phyloP scores from a whole-genome alignment of 2,797 vertebrate species.

The Epinephelus awoara region DNA sequence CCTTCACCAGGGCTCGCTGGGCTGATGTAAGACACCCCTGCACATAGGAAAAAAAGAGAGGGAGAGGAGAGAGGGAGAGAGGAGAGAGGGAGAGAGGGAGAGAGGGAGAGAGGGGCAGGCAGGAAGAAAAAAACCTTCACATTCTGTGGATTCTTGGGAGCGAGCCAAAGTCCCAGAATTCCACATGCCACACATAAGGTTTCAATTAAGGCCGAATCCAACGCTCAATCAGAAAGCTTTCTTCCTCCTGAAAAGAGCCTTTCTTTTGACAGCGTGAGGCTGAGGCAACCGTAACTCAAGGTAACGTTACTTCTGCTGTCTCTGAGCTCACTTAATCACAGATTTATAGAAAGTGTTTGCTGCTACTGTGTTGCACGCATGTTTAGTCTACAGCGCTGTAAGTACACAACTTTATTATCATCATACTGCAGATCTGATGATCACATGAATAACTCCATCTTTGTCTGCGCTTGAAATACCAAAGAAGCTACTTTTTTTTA shows the following conservation, averaged over 20 bases:
- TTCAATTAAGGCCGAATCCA: conserved; percentile 93
- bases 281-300: conserved; percentile 84
- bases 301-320: conserved; percentile 66
- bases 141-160: conserved; percentile 97
- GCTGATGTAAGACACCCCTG: conserved; percentile 97
- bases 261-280: conserved; percentile 86
- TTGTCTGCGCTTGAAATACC: background rate
- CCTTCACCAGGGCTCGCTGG: conserved; percentile 75
- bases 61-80: conserved; percentile 32
- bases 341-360: conserved; percentile 1
- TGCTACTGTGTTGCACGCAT: background rate
- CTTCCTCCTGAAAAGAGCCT: conserved; percentile 80
- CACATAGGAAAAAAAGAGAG: conserved; percentile 75
- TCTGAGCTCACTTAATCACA: conserved; percentile 19
- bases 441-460: background rate
- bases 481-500: background rate
- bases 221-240: conserved; percentile 87
- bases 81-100: conserved; percentile 37
- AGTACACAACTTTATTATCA: background rate
- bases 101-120: conserved; percentile 30
- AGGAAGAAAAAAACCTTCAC: conserved; percentile 75
- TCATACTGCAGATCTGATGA: background rate
- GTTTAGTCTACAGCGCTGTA: background rate
- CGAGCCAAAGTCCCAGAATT: conserved; percentile 95
- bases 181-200: conserved; percentile 95